Evolutionary conservation across 2,888 invertebrate species (phyloP).

Genomic region (Hyalella azteca): DNA sequence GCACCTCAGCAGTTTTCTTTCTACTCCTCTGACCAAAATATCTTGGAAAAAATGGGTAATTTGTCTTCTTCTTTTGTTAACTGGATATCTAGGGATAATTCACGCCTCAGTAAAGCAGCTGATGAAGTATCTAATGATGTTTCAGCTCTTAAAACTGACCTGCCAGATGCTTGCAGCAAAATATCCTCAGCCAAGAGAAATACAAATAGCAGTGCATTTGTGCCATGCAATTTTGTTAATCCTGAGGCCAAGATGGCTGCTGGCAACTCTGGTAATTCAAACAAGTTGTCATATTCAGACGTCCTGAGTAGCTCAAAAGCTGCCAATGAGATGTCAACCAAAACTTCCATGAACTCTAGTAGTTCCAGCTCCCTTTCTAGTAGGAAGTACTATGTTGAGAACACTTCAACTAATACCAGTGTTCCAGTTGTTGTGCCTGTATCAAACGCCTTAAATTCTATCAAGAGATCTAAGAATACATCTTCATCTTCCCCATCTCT

Average conservation of each 20-base stretch:
- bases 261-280: not conserved
- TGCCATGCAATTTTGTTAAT: not conserved
- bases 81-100: not conserved
- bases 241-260: not conserved
- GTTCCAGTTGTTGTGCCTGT: too few relatives aligned
- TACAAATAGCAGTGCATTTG: not conserved
- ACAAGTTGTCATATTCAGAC: slow-evolving; percentile 28
- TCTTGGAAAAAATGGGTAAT: slow-evolving; percentile 22
- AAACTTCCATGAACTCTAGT: too few relatives aligned
- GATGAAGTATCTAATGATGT: not conserved
- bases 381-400: not conserved
- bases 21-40: slow-evolving; percentile 21
- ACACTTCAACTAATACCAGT: not conserved
- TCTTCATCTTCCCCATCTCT: not conserved
- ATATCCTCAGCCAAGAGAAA: not conserved
- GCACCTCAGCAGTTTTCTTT: slow-evolving; percentile 11
- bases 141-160: not conserved
- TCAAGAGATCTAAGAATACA: not conserved
- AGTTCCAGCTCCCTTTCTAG: not conserved
- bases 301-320: slow-evolving; percentile 33
- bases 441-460: not conserved
- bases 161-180: not conserved
- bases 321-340: not conserved
- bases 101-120: not conserved
- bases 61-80: slow-evolving; percentile 1